Evolutionary conservation across 2,113 vertebrate species (phyloP).

Genomic region (Tetrax tetrax): DNA sequence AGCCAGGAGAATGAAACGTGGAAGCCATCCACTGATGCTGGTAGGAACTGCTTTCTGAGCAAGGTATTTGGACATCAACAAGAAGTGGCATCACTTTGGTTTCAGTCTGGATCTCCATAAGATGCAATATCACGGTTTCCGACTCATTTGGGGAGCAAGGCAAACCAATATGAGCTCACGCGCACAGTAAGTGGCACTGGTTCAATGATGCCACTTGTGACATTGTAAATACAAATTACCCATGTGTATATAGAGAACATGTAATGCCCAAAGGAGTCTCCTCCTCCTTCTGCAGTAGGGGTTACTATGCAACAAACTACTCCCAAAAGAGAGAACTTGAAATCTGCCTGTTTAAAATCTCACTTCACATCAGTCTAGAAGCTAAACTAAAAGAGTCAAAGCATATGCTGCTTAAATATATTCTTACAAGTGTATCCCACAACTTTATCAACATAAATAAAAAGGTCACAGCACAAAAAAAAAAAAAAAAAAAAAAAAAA

Average conservation of each 20-base stretch:
- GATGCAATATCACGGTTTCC: background rate
- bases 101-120: background rate
- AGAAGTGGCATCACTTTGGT: rapidly evolving
- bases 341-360: conserved; percentile 3
- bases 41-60: background rate
- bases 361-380: background rate
- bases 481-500: background rate
- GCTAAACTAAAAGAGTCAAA: background rate
- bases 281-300: background rate
- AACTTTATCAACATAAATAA: background rate
- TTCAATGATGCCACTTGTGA: background rate
- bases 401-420: background rate
- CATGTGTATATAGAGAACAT: background rate
- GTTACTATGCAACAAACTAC: background rate
- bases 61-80: background rate
- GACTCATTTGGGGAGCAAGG: background rate
- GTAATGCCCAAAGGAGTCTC: background rate
- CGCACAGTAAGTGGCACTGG: too few relatives aligned
- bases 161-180: background rate
- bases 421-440: background rate
- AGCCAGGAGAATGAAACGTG: background rate
- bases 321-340: background rate
- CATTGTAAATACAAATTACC: background rate
- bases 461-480: background rate
- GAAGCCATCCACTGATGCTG: background rate